These are phyloP conservation scores for Rattus rattus DNA, from an alignment of 2,113 vertebrate species.

Conservation along the genomic window DNA sequence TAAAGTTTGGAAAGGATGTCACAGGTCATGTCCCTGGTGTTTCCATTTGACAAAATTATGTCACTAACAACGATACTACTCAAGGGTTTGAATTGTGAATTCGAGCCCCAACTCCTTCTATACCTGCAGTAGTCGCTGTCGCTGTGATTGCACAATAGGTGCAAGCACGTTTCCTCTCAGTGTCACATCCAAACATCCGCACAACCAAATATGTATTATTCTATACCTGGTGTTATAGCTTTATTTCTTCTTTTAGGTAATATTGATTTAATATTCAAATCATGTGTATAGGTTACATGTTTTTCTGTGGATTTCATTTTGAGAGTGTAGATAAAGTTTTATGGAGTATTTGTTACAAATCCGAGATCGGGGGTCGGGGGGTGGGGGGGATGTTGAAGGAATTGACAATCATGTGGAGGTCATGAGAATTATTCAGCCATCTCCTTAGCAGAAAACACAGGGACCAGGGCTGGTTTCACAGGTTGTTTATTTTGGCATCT, in stretches of 20 bases:
- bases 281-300: not conserved
- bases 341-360: not conserved
- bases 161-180: not conserved
- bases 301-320: constrained; percentile 43
- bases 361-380: not conserved
- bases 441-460: not conserved
- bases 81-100: not conserved
- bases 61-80: not conserved
- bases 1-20: constrained; percentile 13
- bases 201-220: constrained; percentile 1
- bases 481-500: not conserved
- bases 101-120: not conserved
- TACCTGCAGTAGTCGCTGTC: not conserved
- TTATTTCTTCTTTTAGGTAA: constrained; percentile 2
- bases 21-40: not conserved
- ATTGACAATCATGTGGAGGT: not conserved
- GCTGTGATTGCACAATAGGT: not conserved
- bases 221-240: constrained; percentile 5
- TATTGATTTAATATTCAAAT: constrained; percentile 44
- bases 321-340: not conserved
- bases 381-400: not conserved
- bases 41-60: constrained; percentile 41
- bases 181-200: not conserved
- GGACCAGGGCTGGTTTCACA: not conserved
- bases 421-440: not conserved